phyloP scores from a whole-genome alignment of 2,888 invertebrate genomes.

The Ceramica pisi region DNA sequence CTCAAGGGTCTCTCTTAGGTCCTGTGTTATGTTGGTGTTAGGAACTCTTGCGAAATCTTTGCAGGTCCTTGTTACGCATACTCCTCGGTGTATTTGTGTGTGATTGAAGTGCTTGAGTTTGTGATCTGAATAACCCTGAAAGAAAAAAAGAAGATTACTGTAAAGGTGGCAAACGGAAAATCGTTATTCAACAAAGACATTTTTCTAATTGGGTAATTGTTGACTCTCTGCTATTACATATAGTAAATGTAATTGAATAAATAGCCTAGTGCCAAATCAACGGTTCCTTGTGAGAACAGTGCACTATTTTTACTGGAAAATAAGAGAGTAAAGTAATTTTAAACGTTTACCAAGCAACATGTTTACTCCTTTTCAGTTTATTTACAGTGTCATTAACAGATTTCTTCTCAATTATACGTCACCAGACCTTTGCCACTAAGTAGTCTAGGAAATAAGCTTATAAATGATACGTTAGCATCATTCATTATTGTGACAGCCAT shows the following conservation, averaged over 20 bases:
- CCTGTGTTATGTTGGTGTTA: slow-evolving; percentile 59
- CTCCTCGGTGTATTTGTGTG: slow-evolving; percentile 83
- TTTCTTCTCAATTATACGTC: slow-evolving; percentile 18
- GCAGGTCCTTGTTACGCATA: slow-evolving; percentile 81
- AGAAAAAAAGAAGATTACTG: slow-evolving; percentile 35
- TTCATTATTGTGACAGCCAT: slow-evolving; percentile 25
- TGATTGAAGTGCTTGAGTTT: slow-evolving; percentile 84
- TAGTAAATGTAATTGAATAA: too few relatives aligned
- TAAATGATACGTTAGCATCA: slow-evolving; percentile 9
- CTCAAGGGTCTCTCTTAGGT: slow-evolving; percentile 76
- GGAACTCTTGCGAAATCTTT: slow-evolving; percentile 63
- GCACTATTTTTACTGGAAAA: too few relatives aligned
- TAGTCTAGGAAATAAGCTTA: neutral
- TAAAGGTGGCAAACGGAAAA: neutral
- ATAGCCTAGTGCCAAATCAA: too few relatives aligned
- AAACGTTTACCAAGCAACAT: neutral
- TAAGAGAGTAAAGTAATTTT: too few relatives aligned
- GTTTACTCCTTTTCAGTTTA: neutral
- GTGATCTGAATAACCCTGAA: slow-evolving; percentile 82
- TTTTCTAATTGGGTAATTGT: too few relatives aligned
- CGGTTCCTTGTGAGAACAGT: too few relatives aligned
- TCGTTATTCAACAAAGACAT: neutral
- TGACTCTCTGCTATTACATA: too few relatives aligned
- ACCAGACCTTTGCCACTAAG: slow-evolving; percentile 24
- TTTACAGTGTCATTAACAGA: neutral